Base-by-base conservation (phyloP, 2,888 invertebrate genomes). In the Eupsilia transversa region DNA sequence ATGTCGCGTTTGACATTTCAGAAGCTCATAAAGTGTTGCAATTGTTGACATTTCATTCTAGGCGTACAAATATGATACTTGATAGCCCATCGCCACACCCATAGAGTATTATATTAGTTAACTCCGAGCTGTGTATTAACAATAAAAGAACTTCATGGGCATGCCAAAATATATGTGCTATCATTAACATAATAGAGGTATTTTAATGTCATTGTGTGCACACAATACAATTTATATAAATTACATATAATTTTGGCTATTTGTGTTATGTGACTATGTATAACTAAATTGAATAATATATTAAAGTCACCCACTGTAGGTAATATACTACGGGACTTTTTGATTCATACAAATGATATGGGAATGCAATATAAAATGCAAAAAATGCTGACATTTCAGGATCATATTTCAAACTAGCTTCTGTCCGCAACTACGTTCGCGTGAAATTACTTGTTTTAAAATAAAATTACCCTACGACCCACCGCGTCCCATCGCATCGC, bases 21-120 rank as follows among this genome's bases (percentile, higher is more conserved):
- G 46, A 46, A 12, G 14, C 54, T 75, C 72, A 66, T 66, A 70
- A 61, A 68, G 54, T 85, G 56, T 79, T 54, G 79, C 70, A 76
- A 84, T 76, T 77, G 46, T 67, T 85, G 76, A 72, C 86, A 82
- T 85, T 82, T 70, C 27, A 43, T 69, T 60, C 52, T 65, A 54
- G 35, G 67, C 35, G 52, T 65, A 80, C 60, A 80, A 82, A 82
- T 76, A 74, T 73, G 73, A 84, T 72, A 73, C 41, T 30, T 73
- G 76, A 76, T 80, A 82, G 46, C 56, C 67, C 67, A 79, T 72
- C 27, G 66, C 54, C 84, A 80, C 76, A 65, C 84, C 82, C 67
- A 76, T 76, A 63, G 9, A 70, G 54, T 57, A 70, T 65, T 65
- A 68, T 64, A 74, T 70, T 71, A 78, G 30, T 66, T 35, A 70